Conservation (phyloP, 1,140 invertebrate species). For the Pomacea maculata region DNA sequence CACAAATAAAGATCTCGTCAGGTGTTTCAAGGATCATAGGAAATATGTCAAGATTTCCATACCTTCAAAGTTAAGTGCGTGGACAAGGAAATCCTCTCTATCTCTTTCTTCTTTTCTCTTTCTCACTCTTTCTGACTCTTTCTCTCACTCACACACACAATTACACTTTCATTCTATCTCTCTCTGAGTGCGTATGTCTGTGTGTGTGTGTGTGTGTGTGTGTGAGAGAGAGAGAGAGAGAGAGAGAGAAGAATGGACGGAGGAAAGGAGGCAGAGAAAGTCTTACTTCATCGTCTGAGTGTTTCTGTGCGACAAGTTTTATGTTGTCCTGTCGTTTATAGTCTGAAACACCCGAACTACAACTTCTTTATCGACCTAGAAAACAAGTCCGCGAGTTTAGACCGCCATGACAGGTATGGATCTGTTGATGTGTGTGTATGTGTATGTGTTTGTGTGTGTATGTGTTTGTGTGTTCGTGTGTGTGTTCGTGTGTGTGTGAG, state of each 20-base stretch:
- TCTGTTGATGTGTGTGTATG: not conserved
- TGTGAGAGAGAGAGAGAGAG: not conserved
- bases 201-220: not conserved
- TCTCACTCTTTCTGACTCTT: not conserved
- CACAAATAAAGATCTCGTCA: too few species aligned
- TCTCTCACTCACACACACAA: not conserved
- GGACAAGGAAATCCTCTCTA: not conserved
- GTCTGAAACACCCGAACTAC: too few species aligned
- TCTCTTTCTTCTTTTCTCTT: constrained; percentile 1
- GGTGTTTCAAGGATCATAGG: too few species aligned
- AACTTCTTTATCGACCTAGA: too few species aligned
- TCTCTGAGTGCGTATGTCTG: not conserved
- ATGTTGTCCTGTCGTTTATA: too few species aligned
- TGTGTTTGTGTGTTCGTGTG: not conserved
- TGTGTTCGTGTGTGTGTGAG: not conserved
- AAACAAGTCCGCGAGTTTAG: too few species aligned
- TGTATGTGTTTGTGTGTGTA: not conserved
- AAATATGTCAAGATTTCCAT: too few species aligned
- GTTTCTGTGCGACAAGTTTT: too few species aligned
- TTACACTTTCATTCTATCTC: not conserved
- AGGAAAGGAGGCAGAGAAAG: not conserved
- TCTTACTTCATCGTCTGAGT: too few species aligned
- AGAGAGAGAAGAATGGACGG: not conserved
- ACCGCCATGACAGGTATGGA: too few species aligned
- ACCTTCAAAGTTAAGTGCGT: too few species aligned